phyloP scores from a whole-genome alignment of 2,797 vertebrate species.

The Semaprochilodus insignis region DNA sequence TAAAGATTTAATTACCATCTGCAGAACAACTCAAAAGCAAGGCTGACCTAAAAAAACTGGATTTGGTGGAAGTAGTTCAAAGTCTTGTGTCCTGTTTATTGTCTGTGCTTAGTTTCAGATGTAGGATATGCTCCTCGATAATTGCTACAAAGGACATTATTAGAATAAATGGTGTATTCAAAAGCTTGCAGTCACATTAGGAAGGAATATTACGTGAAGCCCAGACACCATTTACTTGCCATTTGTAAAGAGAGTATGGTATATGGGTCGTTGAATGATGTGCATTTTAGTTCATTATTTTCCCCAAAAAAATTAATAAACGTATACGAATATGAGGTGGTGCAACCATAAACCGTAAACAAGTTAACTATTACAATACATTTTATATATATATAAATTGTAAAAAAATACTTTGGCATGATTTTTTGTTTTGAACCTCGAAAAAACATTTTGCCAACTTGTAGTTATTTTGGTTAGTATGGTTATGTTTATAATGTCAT shows the following conservation, averaged over 20 bases:
- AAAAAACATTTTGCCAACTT: too few relatives aligned
- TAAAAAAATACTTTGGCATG: too few relatives aligned
- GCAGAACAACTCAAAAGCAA: slow-evolving; percentile 68
- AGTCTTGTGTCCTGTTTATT: slow-evolving; percentile 22
- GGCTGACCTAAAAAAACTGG: slow-evolving; percentile 66
- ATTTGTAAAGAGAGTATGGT: not conserved
- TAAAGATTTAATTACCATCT: slow-evolving; percentile 83
- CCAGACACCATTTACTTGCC: not conserved
- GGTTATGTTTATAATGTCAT: too few relatives aligned
- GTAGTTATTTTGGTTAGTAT: too few relatives aligned
- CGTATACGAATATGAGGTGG: too few relatives aligned
- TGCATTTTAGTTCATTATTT: too few relatives aligned
- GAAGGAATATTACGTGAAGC: not conserved
- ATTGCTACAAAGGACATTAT: slow-evolving; percentile 26
- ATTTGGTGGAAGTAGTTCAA: slow-evolving; percentile 50
- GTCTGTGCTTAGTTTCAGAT: slow-evolving; percentile 34
- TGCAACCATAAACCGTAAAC: too few relatives aligned
- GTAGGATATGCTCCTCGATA: slow-evolving; percentile 21
- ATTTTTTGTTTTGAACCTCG: too few relatives aligned
- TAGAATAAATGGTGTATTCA: slow-evolving; percentile 24
- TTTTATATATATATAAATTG: too few relatives aligned
- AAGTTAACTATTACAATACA: too few relatives aligned
- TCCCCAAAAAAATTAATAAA: too few relatives aligned
- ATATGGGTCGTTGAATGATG: too few relatives aligned
- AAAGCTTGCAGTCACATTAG: not conserved